Base-by-base conservation (phyloP, 92 coral and sea anemone species). In the Phenganax stokvisi region DNA sequence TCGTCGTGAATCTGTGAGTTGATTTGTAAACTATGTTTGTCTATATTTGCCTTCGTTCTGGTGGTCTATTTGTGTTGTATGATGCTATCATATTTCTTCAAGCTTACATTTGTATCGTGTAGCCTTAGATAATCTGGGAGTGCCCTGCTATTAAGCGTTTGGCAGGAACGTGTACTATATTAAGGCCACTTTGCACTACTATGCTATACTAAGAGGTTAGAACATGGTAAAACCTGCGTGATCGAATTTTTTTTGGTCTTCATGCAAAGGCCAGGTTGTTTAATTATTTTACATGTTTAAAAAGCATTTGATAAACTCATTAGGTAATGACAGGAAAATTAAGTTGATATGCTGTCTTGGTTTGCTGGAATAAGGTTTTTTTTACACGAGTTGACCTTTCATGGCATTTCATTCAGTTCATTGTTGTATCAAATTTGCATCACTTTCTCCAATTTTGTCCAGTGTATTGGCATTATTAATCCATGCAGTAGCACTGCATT, bases 1-100 rank as follows among this genome's bases (percentile, higher is more conserved):
- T 94, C 87, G 89, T 94, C 16, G 98, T 94, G 44, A 94, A 94
- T 64, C 88, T 94, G 98, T 94, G 85, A 94, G 98, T 94, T 56
- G 83, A 25, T 11, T 68, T 68, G 73, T 68, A 3, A 3, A 66
- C 47, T 37, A 37, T 37, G 47, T 37, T 37, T 37, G 47, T 66
- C 5, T 27, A 13, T 12, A 61, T 68, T 68, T 68, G 73, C 29
- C 54, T 68, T 68, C 15, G 73, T 68, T 68, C 73, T 68, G 73
- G 73, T 25, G 73, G 73, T 68, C 73, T 28, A 4, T 67, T 12
- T 30, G 20, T 68, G 73, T 68, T 5, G 37, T 68, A 68, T 68
- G 29, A 53, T 68, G 54, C 53, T 68, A 68, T 68, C 73, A 68
- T 10, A 53, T 64, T 64, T 64, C 70, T 17, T 10, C 54, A 9